A percentile compares a stretch with the other conserved stretches of the same genome.
These are phyloP conservation scores for Lumbricus terrestris DNA, from an alignment of 2,888 invertebrate genomes.

Conservation along the genomic window DNA sequence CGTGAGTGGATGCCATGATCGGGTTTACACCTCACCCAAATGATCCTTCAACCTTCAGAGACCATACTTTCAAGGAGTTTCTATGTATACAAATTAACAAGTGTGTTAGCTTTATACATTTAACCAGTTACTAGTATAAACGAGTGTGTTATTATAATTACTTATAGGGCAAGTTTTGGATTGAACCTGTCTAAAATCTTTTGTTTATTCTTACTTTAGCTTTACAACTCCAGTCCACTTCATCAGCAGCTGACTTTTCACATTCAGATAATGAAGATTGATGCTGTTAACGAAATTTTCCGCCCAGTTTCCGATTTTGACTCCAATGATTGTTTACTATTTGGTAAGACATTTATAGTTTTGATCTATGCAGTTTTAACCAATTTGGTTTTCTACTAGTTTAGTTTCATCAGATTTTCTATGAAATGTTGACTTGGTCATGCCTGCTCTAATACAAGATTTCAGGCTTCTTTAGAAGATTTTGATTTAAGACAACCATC, in stretches of 20 bases:
- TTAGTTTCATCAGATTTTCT: neutral
- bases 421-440: neutral
- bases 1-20: too few species aligned
- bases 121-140: neutral
- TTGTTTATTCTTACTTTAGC: neutral
- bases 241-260: neutral
- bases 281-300: neutral
- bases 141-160: neutral
- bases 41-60: too few species aligned
- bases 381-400: too few species aligned
- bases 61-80: neutral
- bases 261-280: neutral
- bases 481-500: too few species aligned
- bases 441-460: neutral
- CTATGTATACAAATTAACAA: neutral
- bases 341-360: neutral
- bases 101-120: neutral
- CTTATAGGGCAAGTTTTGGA: neutral
- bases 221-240: neutral
- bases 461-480: too few species aligned
- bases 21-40: too few species aligned
- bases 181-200: neutral
- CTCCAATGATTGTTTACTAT: neutral
- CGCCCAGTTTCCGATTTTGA: neutral
- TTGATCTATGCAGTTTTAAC: neutral